Percentiles rank a stretch among this genome's conserved stretches.
Conservation (phyloP, 2,888 invertebrate genomes). For the Acheta domesticus region DNA sequence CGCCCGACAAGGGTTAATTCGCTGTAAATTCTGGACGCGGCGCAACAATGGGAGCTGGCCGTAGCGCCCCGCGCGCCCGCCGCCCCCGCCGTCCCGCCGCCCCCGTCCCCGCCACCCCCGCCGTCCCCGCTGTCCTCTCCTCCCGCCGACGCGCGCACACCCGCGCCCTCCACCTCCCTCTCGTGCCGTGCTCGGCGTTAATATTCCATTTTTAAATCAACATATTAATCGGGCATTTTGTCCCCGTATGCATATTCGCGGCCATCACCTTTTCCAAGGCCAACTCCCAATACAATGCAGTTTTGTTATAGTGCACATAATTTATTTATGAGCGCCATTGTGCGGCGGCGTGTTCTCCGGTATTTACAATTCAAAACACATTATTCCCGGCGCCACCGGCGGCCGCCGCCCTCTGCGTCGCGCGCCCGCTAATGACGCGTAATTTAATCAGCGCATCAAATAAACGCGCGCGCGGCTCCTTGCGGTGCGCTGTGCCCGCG, state of each 20-base stretch:
- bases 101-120: not conserved
- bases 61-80: not conserved
- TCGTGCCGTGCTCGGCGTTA: not conserved
- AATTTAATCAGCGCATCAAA: conserved; percentile 18
- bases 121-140: not conserved
- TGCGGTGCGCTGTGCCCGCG: not conserved
- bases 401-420: not conserved
- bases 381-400: conserved; percentile 7
- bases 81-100: not conserved
- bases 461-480: conserved; percentile 1
- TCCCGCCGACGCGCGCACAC: not conserved
- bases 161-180: not conserved
- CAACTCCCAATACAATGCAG: conserved; percentile 18
- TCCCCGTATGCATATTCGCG: conserved; percentile 6
- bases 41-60: not conserved
- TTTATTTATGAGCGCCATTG: conserved; percentile 18
- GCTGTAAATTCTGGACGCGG: not conserved
- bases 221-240: conserved; percentile 18
- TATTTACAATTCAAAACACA: conserved; percentile 26
- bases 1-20: conserved; percentile 18
- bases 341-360: conserved; percentile 3
- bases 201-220: conserved; percentile 18
- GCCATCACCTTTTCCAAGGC: conserved; percentile 9
- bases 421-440: conserved; percentile 5
- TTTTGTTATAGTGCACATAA: conserved; percentile 18